phyloP scores from a whole-genome alignment of 1,140 invertebrate genomes.

The Zaprionus kolodkinae region DNA sequence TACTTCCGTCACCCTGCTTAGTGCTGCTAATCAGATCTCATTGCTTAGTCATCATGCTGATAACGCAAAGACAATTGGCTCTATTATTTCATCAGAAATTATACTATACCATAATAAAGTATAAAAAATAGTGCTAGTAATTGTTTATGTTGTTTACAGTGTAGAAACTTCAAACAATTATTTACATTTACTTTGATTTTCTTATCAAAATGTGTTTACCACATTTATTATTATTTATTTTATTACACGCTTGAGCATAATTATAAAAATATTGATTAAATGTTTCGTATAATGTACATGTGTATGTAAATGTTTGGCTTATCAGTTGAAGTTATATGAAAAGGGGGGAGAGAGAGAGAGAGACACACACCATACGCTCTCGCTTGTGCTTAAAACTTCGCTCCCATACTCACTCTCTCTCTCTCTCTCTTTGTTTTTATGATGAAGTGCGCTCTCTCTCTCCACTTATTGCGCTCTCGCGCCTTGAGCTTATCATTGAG shows the following conservation, averaged over 20 bases:
- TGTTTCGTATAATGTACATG: neutral
- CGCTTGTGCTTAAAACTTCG: neutral
- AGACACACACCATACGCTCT: neutral
- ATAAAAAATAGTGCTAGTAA: neutral
- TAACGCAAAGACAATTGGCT: neutral
- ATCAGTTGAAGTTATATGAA: neutral
- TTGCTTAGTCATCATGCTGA: conserved; percentile 1
- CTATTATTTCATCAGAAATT: neutral
- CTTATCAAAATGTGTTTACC: neutral
- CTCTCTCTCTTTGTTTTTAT: neutral
- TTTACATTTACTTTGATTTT: neutral
- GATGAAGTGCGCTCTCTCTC: neutral
- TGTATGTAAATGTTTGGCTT: neutral
- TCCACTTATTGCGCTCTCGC: neutral
- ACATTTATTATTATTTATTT: neutral
- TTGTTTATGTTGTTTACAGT: neutral
- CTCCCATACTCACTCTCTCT: neutral
- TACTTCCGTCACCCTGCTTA: neutral
- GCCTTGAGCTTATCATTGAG: conserved; percentile 9
- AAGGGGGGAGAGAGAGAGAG: neutral
- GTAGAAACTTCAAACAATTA: neutral
- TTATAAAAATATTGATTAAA: conserved; percentile 1
- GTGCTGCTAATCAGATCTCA: neutral
- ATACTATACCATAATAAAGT: neutral
- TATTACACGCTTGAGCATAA: neutral